These are phyloP conservation scores for Temnothorax ravouxi DNA, from an alignment of 2,888 invertebrate genomes.

Conservation along the genomic window DNA sequence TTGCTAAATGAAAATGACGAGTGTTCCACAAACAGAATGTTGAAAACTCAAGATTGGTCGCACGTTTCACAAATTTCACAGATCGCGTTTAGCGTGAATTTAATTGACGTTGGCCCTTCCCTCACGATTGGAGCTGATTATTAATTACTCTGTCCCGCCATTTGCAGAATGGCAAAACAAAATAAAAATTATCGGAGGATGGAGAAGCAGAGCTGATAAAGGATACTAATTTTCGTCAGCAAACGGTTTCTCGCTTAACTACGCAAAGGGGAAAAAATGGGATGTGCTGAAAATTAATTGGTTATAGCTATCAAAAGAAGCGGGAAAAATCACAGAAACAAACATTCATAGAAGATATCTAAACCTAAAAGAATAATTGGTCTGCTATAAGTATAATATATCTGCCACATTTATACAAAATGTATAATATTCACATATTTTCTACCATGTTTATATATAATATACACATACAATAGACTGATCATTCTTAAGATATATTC, in stretches of 20 bases:
- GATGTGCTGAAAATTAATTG: constrained; percentile 50
- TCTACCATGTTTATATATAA: not conserved
- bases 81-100: constrained; percentile 51
- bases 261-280: not conserved
- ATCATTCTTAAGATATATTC: not conserved
- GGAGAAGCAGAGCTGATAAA: not conserved
- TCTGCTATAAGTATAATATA: not conserved
- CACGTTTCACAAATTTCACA: constrained; percentile 31
- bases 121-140: constrained; percentile 56
- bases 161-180: constrained; percentile 42
- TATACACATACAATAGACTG: not conserved
- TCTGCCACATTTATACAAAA: not conserved
- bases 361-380: not conserved
- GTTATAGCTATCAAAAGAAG: not conserved
- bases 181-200: constrained; percentile 36
- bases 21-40: not conserved
- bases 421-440: not conserved
- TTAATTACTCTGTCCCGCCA: constrained; percentile 63
- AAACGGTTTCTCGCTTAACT: constrained; percentile 23
- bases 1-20: constrained; percentile 5
- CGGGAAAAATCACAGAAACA: not conserved
- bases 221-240: constrained; percentile 25
- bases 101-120: constrained; percentile 63
- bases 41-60: constrained; percentile 25
- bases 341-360: not conserved